phyloP scores from a whole-genome alignment of 2,797 vertebrate genomes.

The Acanthopagrus latus region DNA sequence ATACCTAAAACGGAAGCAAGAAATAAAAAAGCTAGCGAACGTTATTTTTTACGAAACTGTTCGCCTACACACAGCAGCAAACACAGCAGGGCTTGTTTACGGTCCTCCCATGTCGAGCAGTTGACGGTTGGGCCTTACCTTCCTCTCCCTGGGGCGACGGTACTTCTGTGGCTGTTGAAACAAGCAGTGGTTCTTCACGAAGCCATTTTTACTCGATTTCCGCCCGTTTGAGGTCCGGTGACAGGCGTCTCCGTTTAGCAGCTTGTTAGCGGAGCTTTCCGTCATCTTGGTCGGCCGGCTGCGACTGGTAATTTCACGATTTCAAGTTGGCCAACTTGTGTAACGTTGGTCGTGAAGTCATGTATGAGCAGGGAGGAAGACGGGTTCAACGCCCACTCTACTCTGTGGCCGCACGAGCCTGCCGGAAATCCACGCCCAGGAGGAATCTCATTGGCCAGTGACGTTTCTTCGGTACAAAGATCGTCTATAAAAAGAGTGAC shows the following conservation, averaged over 20 bases:
- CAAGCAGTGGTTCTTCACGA: conserved; percentile 81
- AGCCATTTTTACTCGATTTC: conserved; percentile 81
- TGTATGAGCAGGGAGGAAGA: conserved; percentile 52
- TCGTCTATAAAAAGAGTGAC: conserved; percentile 3
- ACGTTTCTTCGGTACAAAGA: conserved; percentile 32
- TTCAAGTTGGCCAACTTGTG: conserved; percentile 53
- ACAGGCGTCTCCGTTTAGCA: conserved; percentile 79
- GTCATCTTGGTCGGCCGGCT: conserved; percentile 76
- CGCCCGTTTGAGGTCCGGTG: conserved; percentile 71
- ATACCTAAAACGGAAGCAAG: fast-evolving
- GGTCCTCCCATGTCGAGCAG: neutral
- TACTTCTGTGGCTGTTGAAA: conserved; percentile 80
- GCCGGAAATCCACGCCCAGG: conserved; percentile 72
- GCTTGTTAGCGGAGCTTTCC: conserved; percentile 81
- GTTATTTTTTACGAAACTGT: neutral
- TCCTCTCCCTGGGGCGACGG: conserved; percentile 72
- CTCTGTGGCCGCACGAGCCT: conserved; percentile 47
- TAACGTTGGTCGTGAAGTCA: conserved; percentile 60
- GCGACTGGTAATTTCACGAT: neutral
- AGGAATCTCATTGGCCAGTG: conserved; percentile 48
- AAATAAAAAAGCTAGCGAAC: neutral
- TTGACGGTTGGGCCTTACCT: conserved; percentile 82
- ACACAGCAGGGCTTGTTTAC: neutral
- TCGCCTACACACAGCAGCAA: neutral
- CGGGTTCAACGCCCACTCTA: conserved; percentile 74